Conservation (phyloP, 2,113 vertebrate genomes). For the Canis aureus region DNA sequence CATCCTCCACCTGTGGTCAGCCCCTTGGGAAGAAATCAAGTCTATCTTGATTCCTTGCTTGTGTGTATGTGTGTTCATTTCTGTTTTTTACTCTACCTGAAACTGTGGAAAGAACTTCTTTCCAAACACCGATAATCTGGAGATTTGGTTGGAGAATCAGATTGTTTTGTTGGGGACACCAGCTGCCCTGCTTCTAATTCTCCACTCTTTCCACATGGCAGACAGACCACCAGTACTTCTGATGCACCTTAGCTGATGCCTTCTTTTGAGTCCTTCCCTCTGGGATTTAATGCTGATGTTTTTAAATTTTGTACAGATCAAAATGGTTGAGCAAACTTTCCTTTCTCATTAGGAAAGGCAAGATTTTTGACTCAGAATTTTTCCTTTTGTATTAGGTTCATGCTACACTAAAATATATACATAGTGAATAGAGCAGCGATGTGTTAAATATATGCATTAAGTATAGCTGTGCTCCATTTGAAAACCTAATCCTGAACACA, state of each 20-base stretch:
- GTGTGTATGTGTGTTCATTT: background rate
- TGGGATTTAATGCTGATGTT: background rate
- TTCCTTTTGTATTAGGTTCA: background rate
- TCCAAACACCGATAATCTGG: slow-evolving; percentile 79
- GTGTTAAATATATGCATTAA: background rate
- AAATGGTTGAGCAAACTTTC: background rate
- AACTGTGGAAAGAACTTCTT: slow-evolving; percentile 70
- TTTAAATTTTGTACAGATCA: background rate
- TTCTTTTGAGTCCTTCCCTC: slow-evolving; percentile 66
- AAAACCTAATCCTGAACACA: background rate
- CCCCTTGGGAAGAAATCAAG: too few relatives aligned
- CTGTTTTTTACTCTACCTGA: slow-evolving; percentile 78
- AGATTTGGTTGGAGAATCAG: slow-evolving; percentile 78
- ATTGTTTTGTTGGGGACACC: slow-evolving; percentile 84
- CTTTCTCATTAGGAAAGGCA: background rate
- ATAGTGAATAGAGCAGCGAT: background rate
- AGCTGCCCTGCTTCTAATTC: slow-evolving; percentile 82
- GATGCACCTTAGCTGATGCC: slow-evolving; percentile 42
- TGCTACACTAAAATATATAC: background rate
- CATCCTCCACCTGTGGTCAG: too few relatives aligned
- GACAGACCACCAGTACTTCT: slow-evolving; percentile 80
- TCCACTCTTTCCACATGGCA: slow-evolving; percentile 81
- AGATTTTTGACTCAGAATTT: background rate
- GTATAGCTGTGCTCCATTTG: background rate
- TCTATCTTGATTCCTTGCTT: slow-evolving; percentile 60